A percentile compares a stretch with the other conserved stretches of the same genome.
These are phyloP conservation scores for Apocrypta bakeri DNA, from an alignment of 1,140 invertebrate genomes.

Conservation along the genomic window DNA sequence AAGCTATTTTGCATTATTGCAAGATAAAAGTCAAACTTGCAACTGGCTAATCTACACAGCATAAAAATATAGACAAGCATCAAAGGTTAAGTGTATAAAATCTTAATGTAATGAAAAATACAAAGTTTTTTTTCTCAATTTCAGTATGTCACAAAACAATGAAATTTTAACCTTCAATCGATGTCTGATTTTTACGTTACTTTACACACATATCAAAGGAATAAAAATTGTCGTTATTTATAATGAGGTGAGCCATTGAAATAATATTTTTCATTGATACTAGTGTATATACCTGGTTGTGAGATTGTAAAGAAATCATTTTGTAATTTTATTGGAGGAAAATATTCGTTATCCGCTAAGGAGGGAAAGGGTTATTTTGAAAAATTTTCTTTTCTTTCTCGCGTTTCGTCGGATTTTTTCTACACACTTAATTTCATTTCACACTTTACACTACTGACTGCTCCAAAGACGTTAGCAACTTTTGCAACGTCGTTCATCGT, in stretches of 20 bases:
- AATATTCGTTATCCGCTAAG: background rate
- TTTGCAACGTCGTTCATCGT: slow-evolving; percentile 40
- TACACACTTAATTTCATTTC: slow-evolving; percentile 40
- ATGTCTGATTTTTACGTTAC: background rate
- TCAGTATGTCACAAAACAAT: background rate
- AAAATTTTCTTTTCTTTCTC: background rate
- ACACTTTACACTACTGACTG: slow-evolving; percentile 9
- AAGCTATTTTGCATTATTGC: background rate
- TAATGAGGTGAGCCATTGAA: background rate
- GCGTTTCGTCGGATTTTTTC: background rate
- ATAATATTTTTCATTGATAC: background rate
- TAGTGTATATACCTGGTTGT: slow-evolving; percentile 67
- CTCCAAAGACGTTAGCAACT: slow-evolving; percentile 11
- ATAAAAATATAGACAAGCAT: background rate
- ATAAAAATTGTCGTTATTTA: background rate
- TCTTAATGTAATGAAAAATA: background rate
- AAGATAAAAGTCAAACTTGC: background rate
- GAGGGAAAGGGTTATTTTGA: slow-evolving; percentile 6
- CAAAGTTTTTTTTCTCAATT: background rate
- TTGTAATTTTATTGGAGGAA: slow-evolving; percentile 14
- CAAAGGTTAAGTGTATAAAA: background rate
- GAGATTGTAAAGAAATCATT: slow-evolving; percentile 72
- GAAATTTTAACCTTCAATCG: background rate
- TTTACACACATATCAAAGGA: too few species aligned
- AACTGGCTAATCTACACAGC: background rate